Evolutionary conservation across 2,113 vertebrate genomes (phyloP).

Genomic region (Campylomormyrus numenius): DNA sequence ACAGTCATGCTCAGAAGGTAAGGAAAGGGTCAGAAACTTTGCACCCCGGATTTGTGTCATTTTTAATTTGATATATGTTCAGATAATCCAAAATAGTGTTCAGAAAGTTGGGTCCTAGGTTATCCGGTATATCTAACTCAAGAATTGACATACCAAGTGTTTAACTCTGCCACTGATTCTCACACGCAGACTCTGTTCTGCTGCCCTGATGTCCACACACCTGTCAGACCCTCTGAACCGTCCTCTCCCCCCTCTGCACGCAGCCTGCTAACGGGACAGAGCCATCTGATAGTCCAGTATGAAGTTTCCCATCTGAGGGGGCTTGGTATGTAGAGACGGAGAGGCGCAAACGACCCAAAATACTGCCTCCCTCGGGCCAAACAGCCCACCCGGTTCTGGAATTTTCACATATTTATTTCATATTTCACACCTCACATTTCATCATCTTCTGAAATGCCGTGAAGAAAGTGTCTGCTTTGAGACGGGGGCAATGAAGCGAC

Average conservation of each 20-base stretch:
- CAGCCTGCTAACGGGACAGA: not conserved
- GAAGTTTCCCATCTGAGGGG: not conserved
- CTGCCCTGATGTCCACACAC: not conserved
- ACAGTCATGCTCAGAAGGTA: not conserved
- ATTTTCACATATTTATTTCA: not conserved
- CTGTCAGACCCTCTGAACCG: not conserved
- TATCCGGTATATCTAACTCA: not conserved
- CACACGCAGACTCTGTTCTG: not conserved
- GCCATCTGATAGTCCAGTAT: not conserved
- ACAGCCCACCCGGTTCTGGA: not conserved
- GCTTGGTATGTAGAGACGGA: not conserved
- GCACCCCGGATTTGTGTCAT: too few relatives aligned
- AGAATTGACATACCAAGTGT: not conserved
- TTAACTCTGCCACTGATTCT: not conserved
- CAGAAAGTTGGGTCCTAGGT: not conserved
- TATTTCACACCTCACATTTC: not conserved
- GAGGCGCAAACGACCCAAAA: not conserved
- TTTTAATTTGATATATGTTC: not conserved
- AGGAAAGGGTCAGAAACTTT: not conserved
- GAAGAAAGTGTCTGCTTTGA: not conserved
- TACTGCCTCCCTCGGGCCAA: not conserved
- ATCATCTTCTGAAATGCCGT: not conserved
- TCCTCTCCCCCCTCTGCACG: not conserved
- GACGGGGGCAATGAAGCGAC: not conserved
- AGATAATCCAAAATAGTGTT: not conserved